A percentile compares a stretch with the other conserved stretches of the same genome.
Evolutionary conservation across 2,797 vertebrate genomes (phyloP).

Genomic region (Trachops cirrhosus): DNA sequence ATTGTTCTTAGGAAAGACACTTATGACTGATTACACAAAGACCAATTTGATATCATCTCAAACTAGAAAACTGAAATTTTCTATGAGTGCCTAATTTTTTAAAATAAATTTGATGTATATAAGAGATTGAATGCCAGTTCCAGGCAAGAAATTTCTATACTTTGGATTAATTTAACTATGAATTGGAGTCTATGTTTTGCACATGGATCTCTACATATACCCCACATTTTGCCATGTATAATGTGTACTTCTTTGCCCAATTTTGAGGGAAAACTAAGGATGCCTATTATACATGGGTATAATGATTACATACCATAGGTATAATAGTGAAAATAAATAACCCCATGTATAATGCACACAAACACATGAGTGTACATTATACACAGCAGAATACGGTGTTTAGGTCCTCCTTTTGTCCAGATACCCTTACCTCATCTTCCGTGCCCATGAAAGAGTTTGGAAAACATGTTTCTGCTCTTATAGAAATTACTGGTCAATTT

Average conservation of each 20-base stretch:
- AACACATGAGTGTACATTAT: too few species aligned
- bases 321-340: too few species aligned
- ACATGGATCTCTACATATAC: neutral
- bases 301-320: too few species aligned
- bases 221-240: too few species aligned
- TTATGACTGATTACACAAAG: neutral
- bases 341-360: too few species aligned
- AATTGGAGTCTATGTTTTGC: neutral
- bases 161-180: neutral
- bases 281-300: too few species aligned
- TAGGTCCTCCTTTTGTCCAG: neutral
- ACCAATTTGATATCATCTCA: neutral
- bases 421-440: neutral
- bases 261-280: too few species aligned
- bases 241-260: too few species aligned
- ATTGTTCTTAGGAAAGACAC: neutral
- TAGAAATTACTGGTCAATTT: neutral
- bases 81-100: conserved; percentile 7
- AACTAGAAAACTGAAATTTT: neutral
- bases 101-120: conserved; percentile 5
- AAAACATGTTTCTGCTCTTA: neutral
- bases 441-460: neutral
- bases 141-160: neutral
- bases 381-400: too few species aligned
- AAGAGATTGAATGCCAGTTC: neutral